Percentiles rank a stretch among this genome's conserved stretches.
Conservation (phyloP, 2,888 invertebrate genomes). For the Sepioteuthis lessoniana region DNA sequence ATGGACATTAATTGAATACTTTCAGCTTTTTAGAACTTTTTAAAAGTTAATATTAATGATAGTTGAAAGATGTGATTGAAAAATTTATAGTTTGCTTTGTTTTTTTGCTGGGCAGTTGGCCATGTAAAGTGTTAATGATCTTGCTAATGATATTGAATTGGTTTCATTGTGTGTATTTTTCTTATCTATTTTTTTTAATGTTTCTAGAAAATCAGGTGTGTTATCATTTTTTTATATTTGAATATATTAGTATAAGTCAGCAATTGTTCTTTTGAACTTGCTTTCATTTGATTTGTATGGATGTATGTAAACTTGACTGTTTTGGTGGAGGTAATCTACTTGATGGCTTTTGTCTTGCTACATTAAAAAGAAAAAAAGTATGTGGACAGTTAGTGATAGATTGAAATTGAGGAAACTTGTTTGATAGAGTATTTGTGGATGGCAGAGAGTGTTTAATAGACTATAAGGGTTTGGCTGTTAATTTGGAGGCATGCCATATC, state of each 20-base stretch:
- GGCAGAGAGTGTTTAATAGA: too few relatives aligned
- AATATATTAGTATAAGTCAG: background rate
- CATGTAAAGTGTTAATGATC: background rate
- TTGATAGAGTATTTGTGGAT: too few relatives aligned
- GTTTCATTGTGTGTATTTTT: background rate
- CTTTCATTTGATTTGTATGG: background rate
- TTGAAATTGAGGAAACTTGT: too few relatives aligned
- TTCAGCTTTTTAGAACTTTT: background rate
- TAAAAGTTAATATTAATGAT: background rate
- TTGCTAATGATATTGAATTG: background rate
- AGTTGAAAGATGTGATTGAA: background rate
- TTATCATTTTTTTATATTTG: background rate
- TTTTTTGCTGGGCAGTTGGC: background rate
- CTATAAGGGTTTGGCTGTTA: too few relatives aligned
- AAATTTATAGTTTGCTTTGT: background rate
- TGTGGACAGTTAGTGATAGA: too few relatives aligned
- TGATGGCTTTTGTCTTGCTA: background rate
- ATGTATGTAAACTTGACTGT: background rate
- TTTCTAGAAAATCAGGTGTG: background rate
- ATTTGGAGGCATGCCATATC: too few relatives aligned
- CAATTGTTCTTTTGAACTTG: background rate
- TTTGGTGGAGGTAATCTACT: background rate
- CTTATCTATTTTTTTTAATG: background rate
- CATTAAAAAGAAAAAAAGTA: background rate
- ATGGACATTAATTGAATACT: background rate